Conservation (phyloP, 2,888 invertebrate genomes). For the Hydropsyche betteni region DNA sequence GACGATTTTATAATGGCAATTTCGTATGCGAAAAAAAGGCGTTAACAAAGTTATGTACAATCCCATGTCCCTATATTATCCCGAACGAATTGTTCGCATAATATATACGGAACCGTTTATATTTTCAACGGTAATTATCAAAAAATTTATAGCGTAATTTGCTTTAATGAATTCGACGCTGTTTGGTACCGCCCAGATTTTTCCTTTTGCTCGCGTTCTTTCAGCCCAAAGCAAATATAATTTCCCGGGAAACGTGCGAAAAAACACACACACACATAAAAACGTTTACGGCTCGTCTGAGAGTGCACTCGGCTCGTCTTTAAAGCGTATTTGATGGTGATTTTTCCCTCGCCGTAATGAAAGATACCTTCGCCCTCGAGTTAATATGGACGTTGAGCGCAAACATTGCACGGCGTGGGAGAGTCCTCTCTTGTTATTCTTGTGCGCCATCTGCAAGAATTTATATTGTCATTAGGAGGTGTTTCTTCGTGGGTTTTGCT, state of each 20-base stretch:
- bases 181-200: not conserved
- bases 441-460: constrained; percentile 35
- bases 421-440: constrained; percentile 12
- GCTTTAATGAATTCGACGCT: constrained; percentile 29
- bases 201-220: constrained; percentile 16
- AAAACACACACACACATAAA: not conserved
- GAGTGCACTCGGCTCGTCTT: not conserved
- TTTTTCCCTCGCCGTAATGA: constrained; percentile 3
- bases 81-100: too few species aligned
- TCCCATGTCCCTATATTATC: too few species aligned
- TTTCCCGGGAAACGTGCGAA: not conserved
- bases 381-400: constrained; percentile 11
- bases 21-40: too few species aligned
- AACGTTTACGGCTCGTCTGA: too few species aligned
- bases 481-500: constrained; percentile 24
- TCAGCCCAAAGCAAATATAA: constrained; percentile 10
- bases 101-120: not conserved
- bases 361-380: not conserved
- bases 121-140: constrained; percentile 23
- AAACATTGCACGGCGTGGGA: not conserved
- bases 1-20: too few species aligned
- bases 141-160: constrained; percentile 26
- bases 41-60: too few species aligned
- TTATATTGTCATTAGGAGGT: constrained; percentile 40
- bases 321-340: not conserved